These are phyloP conservation scores for Ictalurus furcatus DNA, from an alignment of 2,113 vertebrate genomes.

Conservation along the genomic window DNA sequence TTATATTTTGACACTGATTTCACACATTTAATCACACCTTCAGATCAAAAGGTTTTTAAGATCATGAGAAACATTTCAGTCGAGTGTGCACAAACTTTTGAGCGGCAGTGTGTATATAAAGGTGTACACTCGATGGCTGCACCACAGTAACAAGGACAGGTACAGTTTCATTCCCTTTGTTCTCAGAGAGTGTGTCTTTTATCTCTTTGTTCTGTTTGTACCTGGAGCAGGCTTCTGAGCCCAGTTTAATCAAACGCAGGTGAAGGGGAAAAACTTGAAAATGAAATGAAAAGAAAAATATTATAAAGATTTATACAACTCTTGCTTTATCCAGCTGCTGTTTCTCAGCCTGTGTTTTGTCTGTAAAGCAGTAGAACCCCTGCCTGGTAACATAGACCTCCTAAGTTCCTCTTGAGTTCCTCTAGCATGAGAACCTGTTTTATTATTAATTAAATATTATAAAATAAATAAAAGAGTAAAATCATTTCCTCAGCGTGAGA, in stretches of 20 bases:
- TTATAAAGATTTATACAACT: neutral
- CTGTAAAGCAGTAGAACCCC: neutral
- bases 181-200: neutral
- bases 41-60: no score
- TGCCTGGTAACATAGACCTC: neutral
- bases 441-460: neutral
- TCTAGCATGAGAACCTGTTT: neutral
- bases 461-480: neutral
- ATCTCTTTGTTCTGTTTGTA: neutral
- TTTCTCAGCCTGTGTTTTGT: neutral
- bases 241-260: neutral
- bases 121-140: neutral
- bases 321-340: neutral
- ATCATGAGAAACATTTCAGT: no score
- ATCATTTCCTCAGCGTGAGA: neutral
- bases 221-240: neutral
- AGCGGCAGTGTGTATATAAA: neutral
- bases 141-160: neutral
- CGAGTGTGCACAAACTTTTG: no score
- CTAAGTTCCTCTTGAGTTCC: no score
- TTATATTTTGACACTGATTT: no score
- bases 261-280: neutral
- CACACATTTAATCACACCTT: no score
- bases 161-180: neutral
- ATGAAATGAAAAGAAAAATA: neutral